These are phyloP conservation scores for Chionomys nivalis DNA, from an alignment of 2,113 vertebrate genomes.

Conservation along the genomic window DNA sequence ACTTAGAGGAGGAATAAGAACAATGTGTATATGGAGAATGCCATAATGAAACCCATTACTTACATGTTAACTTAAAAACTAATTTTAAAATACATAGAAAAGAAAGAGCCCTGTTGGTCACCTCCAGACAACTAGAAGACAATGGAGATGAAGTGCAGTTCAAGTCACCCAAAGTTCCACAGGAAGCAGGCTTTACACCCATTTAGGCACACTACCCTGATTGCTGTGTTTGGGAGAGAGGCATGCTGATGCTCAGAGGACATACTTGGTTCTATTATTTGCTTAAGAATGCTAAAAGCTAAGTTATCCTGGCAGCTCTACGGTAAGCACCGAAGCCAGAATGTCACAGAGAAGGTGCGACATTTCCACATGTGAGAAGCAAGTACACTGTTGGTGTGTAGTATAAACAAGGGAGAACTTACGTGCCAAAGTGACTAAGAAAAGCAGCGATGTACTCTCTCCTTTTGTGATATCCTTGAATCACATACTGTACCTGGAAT, in stretches of 20 bases:
- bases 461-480: slow-evolving; percentile 99
- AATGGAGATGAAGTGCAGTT: neutral
- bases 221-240: neutral
- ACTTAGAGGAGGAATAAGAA: neutral
- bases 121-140: neutral
- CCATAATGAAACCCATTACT: neutral
- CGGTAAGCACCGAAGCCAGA: neutral
- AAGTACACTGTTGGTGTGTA: fast-evolving
- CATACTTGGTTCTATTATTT: neutral
- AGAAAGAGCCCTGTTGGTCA: neutral
- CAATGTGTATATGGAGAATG: neutral
- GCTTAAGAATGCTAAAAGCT: neutral
- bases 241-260: neutral
- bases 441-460: slow-evolving; percentile 99
- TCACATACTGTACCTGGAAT: slow-evolving; percentile 97
- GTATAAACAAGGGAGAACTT: slow-evolving; percentile 83
- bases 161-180: neutral
- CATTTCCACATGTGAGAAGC: neutral
- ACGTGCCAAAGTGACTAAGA: slow-evolving; percentile 99
- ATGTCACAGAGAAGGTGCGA: neutral
- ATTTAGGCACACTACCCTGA: fast-evolving
- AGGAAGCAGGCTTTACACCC: too few relatives aligned
- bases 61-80: neutral
- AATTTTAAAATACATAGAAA: neutral
- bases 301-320: neutral